Conservation (phyloP, 2,888 invertebrate species). For the Busseola fusca region DNA sequence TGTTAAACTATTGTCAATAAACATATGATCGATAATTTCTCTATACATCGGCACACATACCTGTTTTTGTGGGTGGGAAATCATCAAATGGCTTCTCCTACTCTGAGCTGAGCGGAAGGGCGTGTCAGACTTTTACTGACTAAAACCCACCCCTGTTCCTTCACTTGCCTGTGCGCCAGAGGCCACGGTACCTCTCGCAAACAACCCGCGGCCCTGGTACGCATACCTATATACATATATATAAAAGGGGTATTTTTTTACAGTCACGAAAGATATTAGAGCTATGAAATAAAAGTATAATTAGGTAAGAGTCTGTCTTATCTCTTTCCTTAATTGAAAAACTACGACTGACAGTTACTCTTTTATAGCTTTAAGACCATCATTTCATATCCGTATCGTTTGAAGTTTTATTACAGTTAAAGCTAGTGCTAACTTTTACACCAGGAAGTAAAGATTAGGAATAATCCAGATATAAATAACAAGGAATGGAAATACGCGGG, state of each 20-base stretch:
- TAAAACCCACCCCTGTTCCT: no score
- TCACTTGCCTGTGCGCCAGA: no score
- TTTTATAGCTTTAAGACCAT: constrained; percentile 14
- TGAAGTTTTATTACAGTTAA: constrained; percentile 4
- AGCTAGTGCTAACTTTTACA: not conserved
- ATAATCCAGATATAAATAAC: not conserved
- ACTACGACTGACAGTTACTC: constrained; percentile 16
- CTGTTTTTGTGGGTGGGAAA: no score
- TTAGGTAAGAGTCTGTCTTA: constrained; percentile 2
- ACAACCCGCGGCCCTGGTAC: no score
- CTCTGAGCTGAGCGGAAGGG: no score
- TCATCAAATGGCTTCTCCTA: no score
- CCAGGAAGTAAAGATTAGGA: not conserved
- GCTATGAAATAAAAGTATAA: constrained; percentile 21
- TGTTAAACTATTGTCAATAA: not conserved
- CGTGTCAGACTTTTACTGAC: no score
- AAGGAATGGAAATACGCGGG: not conserved
- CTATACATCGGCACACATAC: not conserved
- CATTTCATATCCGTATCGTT: constrained; percentile 6
- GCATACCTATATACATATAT: no score
- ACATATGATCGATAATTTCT: not conserved
- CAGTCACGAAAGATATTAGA: not conserved
- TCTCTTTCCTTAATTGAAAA: constrained; percentile 25
- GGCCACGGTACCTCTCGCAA: no score
- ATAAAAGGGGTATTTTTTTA: constrained; percentile 4